These are phyloP conservation scores for Varroa destructor DNA, from an alignment of 1,140 invertebrate genomes.

Conservation along the genomic window DNA sequence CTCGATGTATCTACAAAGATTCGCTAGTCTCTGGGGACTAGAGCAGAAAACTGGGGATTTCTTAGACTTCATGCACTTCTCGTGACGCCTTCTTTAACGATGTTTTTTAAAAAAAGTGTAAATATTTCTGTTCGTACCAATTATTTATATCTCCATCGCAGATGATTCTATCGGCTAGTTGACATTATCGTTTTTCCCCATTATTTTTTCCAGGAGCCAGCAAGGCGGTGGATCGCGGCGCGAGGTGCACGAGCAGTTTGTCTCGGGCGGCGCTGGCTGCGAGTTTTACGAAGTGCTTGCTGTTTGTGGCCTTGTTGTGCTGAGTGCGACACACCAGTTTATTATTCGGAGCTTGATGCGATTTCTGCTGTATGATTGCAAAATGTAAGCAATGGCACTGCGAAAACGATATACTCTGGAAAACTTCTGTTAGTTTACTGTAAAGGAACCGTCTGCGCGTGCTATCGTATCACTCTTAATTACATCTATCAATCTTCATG, in stretches of 20 bases:
- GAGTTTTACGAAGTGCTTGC: conserved; percentile 27
- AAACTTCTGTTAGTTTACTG: too few relatives aligned
- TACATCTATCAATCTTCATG: too few relatives aligned
- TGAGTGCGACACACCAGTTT: neutral
- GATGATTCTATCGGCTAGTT: neutral
- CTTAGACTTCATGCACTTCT: too few relatives aligned
- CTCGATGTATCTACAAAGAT: too few relatives aligned
- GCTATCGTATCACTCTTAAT: too few relatives aligned
- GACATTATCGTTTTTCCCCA: neutral
- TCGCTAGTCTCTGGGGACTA: too few relatives aligned
- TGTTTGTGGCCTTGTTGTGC: neutral
- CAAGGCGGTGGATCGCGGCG: conserved; percentile 2
- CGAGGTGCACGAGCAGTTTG: conserved; percentile 12
- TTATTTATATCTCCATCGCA: too few relatives aligned
- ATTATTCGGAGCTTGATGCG: neutral
- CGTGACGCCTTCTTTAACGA: too few relatives aligned
- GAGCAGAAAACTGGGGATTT: too few relatives aligned
- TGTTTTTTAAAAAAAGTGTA: too few relatives aligned
- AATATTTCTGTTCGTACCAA: too few relatives aligned
- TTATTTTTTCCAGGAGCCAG: neutral
- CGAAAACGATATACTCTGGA: neutral
- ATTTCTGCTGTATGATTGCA: conserved; percentile 16
- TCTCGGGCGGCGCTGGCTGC: conserved; percentile 11
- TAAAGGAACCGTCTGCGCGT: too few relatives aligned
- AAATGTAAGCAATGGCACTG: conserved; percentile 2